Evolutionary conservation across 2,888 invertebrate genomes (phyloP).

Genomic region (Eupithecia inturbata): DNA sequence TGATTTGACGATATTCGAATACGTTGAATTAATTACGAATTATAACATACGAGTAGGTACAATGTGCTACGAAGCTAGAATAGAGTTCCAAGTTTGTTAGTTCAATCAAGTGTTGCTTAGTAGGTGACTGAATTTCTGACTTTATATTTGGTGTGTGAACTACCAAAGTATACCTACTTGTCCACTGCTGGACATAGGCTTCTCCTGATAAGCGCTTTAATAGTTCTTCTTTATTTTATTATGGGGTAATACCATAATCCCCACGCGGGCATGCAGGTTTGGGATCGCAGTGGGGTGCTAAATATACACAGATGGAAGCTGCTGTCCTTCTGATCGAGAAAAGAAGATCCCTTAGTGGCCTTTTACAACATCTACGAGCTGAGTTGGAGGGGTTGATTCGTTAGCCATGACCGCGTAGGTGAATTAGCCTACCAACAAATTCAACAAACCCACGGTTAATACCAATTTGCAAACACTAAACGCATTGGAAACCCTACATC

Average conservation of each 20-base stretch:
- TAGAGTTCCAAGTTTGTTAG: not conserved
- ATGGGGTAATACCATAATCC: no score
- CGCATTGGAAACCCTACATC: conserved; percentile 25
- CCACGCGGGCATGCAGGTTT: no score
- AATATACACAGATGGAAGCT: no score
- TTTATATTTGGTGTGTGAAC: not conserved
- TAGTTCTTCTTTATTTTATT: no score
- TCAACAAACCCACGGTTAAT: not conserved
- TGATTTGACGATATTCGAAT: not conserved
- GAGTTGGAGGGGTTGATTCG: not conserved
- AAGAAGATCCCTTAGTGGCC: no score
- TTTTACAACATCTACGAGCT: no score
- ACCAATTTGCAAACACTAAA: conserved; percentile 4
- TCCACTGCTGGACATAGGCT: no score
- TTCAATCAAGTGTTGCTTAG: not conserved
- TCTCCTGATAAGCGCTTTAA: not conserved
- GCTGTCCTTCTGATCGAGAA: no score
- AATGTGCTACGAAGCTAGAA: not conserved
- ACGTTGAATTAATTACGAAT: not conserved
- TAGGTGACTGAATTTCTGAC: not conserved
- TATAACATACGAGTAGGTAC: not conserved
- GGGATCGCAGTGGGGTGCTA: no score
- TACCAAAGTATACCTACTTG: not conserved
- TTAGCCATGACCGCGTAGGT: not conserved
- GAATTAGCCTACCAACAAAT: not conserved